phyloP scores from a whole-genome alignment of 1,140 invertebrate species.

The Drosophila asahinai region DNA sequence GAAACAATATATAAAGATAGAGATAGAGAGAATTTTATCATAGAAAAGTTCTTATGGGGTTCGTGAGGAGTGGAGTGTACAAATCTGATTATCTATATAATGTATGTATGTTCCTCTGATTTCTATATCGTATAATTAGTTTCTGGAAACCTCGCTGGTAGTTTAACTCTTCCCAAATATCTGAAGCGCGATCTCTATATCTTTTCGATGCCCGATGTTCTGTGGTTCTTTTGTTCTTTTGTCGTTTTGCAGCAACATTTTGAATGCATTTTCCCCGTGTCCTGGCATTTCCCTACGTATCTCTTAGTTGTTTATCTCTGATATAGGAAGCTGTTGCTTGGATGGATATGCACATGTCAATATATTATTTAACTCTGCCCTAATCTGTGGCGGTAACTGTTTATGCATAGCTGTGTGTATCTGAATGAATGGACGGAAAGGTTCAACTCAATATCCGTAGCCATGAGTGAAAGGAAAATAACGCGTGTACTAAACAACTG shows the following conservation, averaged over 20 bases:
- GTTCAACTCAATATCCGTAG: conserved; percentile 69
- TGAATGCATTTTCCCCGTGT: conserved; percentile 62
- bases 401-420: conserved; percentile 37
- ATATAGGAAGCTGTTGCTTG: conserved; percentile 53
- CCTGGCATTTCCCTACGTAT: conserved; percentile 59
- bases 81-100: conserved; percentile 58
- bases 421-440: conserved; percentile 79
- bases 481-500: conserved; percentile 35
- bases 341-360: conserved; percentile 52
- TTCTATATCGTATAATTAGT: conserved; percentile 72
- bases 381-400: conserved; percentile 14
- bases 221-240: neutral
- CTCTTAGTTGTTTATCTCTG: conserved; percentile 36
- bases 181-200: conserved; percentile 33
- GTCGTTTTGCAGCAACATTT: conserved; percentile 66
- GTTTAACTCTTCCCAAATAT: conserved; percentile 50
- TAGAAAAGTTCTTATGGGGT: conserved; percentile 63
- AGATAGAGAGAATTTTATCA: conserved; percentile 57
- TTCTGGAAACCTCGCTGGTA: conserved; percentile 81
- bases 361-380: conserved; percentile 29
- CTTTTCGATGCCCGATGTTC: conserved; percentile 12
- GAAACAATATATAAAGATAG: conserved; percentile 57
- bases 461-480: conserved; percentile 39
- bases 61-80: conserved; percentile 47
- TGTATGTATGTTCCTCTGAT: conserved; percentile 42